These are phyloP conservation scores for Galerucella nymphaeae DNA, from an alignment of 2,888 invertebrate genomes.

Conservation along the genomic window DNA sequence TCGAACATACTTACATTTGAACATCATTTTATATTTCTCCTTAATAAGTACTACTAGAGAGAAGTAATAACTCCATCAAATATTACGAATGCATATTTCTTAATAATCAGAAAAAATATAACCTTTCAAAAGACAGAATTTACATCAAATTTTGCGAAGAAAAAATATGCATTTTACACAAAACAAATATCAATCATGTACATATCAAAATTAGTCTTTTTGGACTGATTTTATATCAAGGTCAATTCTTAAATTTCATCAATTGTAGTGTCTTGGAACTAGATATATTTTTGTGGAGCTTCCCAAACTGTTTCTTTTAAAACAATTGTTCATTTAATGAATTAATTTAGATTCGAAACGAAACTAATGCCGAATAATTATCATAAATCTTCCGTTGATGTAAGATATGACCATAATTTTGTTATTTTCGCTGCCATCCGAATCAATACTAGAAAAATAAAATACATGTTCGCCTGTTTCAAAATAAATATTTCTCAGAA, in stretches of 20 bases:
- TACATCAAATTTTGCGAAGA: conserved; percentile 1
- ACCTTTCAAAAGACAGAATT: neutral
- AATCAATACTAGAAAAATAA: too few relatives aligned
- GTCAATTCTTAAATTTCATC: conserved; percentile 49
- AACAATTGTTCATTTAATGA: conserved; percentile 14
- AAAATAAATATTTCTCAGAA: too few relatives aligned
- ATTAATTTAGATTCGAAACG: too few relatives aligned
- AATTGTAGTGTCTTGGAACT: conserved; percentile 37
- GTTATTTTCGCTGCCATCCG: too few relatives aligned
- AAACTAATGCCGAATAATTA: too few relatives aligned
- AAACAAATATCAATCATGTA: conserved; percentile 48
- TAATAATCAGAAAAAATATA: neutral
- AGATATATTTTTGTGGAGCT: conserved; percentile 44
- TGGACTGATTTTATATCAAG: conserved; percentile 42
- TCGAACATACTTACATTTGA: too few relatives aligned
- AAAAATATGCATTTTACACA: conserved; percentile 43
- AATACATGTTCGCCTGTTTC: too few relatives aligned
- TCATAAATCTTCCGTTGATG: too few relatives aligned
- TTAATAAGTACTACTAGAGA: too few relatives aligned
- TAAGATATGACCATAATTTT: too few relatives aligned
- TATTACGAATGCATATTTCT: conserved; percentile 10
- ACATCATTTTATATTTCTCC: too few relatives aligned
- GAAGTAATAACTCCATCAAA: conserved; percentile 10
- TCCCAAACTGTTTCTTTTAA: conserved; percentile 46
- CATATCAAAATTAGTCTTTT: conserved; percentile 48